A percentile compares a stretch with the other conserved stretches of the same genome.
These are phyloP conservation scores for Brevimyrus niger DNA, from an alignment of 2,113 vertebrate genomes.

Conservation along the genomic window DNA sequence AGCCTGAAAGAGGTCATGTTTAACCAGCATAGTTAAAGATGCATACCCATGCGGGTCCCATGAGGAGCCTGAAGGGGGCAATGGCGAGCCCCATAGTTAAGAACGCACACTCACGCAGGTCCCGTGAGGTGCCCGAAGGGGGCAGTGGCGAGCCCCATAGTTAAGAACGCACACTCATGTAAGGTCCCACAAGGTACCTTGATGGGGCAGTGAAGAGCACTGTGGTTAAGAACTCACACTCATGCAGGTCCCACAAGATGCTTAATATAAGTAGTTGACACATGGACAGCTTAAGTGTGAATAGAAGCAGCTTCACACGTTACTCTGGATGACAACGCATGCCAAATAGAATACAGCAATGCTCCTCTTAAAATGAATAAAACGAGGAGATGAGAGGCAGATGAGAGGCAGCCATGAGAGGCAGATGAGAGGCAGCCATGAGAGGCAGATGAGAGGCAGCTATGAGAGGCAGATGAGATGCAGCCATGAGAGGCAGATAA, in stretches of 20 bases:
- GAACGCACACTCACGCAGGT: background rate
- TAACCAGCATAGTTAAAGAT: background rate
- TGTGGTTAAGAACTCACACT: background rate
- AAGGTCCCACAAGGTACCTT: background rate
- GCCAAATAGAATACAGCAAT: background rate
- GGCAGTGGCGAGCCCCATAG: background rate
- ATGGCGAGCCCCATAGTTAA: background rate
- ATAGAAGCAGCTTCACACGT: background rate
- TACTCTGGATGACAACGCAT: background rate
- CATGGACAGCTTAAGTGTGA: background rate
- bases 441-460: background rate
- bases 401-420: background rate
- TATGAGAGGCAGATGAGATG: background rate
- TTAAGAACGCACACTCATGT: background rate
- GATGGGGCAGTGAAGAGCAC: background rate
- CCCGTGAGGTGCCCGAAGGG: background rate
- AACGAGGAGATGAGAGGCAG: background rate
- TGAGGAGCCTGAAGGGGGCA: background rate
- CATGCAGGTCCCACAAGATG: background rate
- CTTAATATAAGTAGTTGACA: background rate
- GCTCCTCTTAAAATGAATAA: background rate
- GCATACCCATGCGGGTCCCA: background rate
- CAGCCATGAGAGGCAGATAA: background rate
- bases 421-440: too few species aligned
- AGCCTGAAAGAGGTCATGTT: background rate